Evolutionary conservation across 2,797 vertebrate species (phyloP).

Genomic region (Simalia tracyae): DNA sequence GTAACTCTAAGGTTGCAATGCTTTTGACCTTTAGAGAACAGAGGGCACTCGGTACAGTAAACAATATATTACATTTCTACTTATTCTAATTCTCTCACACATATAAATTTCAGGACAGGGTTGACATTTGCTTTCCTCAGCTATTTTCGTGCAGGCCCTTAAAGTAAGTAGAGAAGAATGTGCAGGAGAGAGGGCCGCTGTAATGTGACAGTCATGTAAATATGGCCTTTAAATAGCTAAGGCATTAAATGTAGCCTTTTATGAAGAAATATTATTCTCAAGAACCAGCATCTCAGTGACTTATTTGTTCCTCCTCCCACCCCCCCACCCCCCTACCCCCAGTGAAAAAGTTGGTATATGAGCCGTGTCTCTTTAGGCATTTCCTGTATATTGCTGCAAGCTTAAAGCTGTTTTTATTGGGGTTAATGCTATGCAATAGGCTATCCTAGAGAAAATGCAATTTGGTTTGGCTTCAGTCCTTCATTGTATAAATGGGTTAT

Average conservation of each 20-base stretch:
- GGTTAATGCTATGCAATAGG: conserved; percentile 56
- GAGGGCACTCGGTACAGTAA: conserved; percentile 79
- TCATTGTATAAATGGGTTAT: conserved; percentile 68
- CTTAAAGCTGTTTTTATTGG: conserved; percentile 60
- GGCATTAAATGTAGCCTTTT: conserved; percentile 67
- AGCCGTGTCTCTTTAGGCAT: conserved; percentile 46
- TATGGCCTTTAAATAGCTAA: conserved; percentile 76
- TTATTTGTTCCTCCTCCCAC: conserved; percentile 48
- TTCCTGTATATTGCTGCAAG: conserved; percentile 44
- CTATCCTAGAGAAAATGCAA: conserved; percentile 59
- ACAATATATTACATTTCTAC: conserved; percentile 91
- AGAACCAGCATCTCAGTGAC: conserved; percentile 55
- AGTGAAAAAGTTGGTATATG: conserved; percentile 57
- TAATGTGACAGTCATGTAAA: conserved; percentile 76
- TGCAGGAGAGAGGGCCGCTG: conserved; percentile 66
- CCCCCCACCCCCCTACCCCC: conserved; percentile 15
- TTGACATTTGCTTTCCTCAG: conserved; percentile 88
- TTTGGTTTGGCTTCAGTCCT: conserved; percentile 64
- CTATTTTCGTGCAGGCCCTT: conserved; percentile 79
- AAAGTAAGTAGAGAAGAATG: conserved; percentile 75
- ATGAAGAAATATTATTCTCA: conserved; percentile 72
- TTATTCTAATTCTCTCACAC: conserved; percentile 85
- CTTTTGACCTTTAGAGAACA: conserved; percentile 90
- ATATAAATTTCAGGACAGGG: conserved; percentile 76
- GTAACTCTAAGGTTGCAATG: conserved; percentile 86